Percentiles rank a stretch among this genome's conserved stretches.
Evolutionary conservation across 1,140 invertebrate species (phyloP).

Genomic region (Drosophila sp.): DNA sequence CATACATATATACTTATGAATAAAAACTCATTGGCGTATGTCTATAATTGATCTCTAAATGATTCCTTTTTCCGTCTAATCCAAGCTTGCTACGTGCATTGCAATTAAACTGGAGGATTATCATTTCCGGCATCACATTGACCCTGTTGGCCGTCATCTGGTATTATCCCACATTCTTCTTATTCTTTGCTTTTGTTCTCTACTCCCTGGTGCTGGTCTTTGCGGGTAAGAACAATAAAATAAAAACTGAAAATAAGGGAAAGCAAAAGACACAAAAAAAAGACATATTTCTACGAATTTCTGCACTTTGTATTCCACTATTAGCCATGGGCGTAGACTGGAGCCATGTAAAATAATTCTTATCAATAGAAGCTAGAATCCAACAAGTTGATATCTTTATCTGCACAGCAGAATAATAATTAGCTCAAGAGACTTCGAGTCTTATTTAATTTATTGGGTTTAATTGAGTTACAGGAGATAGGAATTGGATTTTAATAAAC

Average conservation of each 20-base stretch:
- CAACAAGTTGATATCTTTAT: no score
- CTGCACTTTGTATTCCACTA: neutral
- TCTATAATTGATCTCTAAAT: neutral
- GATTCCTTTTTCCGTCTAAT: constrained; percentile 14
- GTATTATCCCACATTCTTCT: constrained; percentile 82
- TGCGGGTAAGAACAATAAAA: constrained; percentile 63
- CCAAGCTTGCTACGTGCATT: constrained; percentile 64
- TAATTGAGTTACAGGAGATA: no score
- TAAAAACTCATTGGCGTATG: neutral
- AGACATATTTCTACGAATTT: neutral
- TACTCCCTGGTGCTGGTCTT: constrained; percentile 78
- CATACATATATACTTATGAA: neutral
- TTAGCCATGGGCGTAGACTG: neutral
- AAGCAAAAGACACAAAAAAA: neutral
- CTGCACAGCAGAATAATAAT: no score
- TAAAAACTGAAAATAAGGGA: neutral
- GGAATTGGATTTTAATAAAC: no score
- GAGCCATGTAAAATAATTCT: no score
- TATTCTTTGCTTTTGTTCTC: constrained; percentile 77
- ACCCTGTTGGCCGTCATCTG: constrained; percentile 80
- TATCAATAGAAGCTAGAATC: no score
- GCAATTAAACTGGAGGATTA: constrained; percentile 81
- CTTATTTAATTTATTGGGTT: no score
- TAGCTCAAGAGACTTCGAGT: no score
- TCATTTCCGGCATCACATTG: constrained; percentile 68